A percentile compares a stretch with the other conserved stretches of the same genome.
Conservation (phyloP, 2,888 invertebrate species). For the Drosophila vallismaia region DNA sequence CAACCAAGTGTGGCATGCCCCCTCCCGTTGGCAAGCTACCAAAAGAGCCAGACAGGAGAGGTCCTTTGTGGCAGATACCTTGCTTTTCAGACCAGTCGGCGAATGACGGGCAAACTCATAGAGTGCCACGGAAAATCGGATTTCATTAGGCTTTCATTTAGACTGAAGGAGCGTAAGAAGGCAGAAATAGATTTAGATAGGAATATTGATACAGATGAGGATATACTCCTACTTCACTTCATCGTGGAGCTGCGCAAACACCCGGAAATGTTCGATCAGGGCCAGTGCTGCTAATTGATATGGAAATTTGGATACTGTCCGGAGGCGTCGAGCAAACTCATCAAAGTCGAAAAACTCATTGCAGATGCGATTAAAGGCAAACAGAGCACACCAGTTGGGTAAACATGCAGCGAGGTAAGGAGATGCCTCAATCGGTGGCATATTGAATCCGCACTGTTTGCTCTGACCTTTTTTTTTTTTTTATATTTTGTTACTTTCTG, state of each 20-base stretch:
- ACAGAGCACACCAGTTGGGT: conserved; percentile 35
- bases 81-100: conserved; percentile 36
- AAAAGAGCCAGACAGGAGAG: background rate
- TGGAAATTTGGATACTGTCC: conserved; percentile 39
- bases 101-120: conserved; percentile 40
- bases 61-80: conserved; percentile 9
- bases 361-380: conserved; percentile 59
- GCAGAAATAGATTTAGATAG: conserved; percentile 7
- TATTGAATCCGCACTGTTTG: conserved; percentile 35
- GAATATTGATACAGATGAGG: conserved; percentile 1
- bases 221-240: background rate
- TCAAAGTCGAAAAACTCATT: conserved; percentile 48
- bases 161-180: background rate
- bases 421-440: conserved; percentile 9
- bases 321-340: conserved; percentile 37
- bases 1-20: conserved; percentile 48
- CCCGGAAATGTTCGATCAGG: conserved; percentile 41
- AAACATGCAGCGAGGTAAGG: conserved; percentile 72
- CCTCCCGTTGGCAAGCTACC: conserved; percentile 14
- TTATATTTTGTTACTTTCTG: conserved; percentile 23
- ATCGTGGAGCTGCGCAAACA: conserved; percentile 33
- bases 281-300: conserved; percentile 48
- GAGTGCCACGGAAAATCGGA: conserved; percentile 41
- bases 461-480: conserved; percentile 34
- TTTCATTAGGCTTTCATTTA: conserved; percentile 16